A percentile compares a stretch with the other conserved stretches of the same genome.
Evolutionary conservation across 2,113 vertebrate species (phyloP).

Genomic region (Hemibates koningsi): DNA sequence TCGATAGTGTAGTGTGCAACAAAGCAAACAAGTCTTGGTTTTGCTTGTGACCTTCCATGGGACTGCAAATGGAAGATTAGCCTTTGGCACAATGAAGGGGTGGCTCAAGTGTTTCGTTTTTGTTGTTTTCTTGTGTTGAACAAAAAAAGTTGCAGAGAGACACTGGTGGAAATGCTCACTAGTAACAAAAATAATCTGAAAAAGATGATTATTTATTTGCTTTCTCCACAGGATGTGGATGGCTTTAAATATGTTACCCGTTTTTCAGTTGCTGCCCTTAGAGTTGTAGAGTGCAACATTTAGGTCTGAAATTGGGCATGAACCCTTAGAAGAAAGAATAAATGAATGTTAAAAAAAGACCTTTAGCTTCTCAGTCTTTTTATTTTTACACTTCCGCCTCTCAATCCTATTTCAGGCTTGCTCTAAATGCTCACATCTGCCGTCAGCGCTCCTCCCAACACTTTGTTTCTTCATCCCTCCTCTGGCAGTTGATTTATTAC

Average conservation of each 20-base stretch:
- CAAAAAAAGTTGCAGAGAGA: background rate
- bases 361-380: background rate
- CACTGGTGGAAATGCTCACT: background rate
- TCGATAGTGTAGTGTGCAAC: background rate
- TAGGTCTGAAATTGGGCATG: background rate
- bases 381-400: background rate
- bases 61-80: background rate
- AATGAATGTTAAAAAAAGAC: background rate
- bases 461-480: background rate
- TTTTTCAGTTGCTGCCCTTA: background rate
- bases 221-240: background rate
- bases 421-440: background rate
- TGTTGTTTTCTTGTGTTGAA: fast-evolving
- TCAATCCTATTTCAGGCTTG: background rate
- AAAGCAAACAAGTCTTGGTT: background rate
- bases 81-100: background rate
- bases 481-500: constrained; percentile 51
- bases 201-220: background rate
- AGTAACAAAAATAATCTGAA: background rate
- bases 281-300: background rate
- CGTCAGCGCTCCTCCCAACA: background rate
- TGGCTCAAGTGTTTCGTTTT: background rate
- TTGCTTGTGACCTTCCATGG: background rate
- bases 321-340: background rate
- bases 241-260: fast-evolving